Evolutionary conservation across 2,113 vertebrate species (phyloP).

Genomic region (Enhydra lutris): DNA sequence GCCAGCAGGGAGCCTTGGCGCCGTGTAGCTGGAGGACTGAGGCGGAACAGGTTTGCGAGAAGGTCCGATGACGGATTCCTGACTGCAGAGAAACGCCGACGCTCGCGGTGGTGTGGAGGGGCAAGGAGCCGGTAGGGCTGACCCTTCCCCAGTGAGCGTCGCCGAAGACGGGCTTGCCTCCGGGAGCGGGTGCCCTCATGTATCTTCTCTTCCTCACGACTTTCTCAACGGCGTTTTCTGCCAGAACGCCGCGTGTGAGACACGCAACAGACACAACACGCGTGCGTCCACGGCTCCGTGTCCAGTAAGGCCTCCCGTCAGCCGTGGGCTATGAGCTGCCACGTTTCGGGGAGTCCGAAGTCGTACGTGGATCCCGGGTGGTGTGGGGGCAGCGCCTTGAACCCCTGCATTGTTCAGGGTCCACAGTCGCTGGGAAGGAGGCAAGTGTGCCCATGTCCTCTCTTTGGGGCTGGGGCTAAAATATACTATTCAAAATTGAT

Average conservation of each 20-base stretch:
- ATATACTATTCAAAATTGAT: not conserved
- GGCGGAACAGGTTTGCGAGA: not conserved
- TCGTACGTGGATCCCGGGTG: not conserved
- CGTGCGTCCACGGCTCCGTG: accelerated
- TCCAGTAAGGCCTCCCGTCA: not conserved
- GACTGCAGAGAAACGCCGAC: not conserved
- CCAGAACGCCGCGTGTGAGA: not conserved
- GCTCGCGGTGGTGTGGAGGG: not conserved
- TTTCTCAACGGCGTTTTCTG: not conserved
- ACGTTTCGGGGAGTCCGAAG: not conserved
- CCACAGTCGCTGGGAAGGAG: not conserved
- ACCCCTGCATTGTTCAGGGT: not conserved
- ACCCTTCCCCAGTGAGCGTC: no score
- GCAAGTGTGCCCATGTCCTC: not conserved
- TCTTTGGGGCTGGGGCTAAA: not conserved
- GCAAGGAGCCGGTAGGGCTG: no score
- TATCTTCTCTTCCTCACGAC: not conserved
- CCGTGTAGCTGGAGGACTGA: no score
- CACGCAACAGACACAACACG: accelerated
- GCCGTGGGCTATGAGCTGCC: not conserved
- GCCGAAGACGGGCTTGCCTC: not conserved
- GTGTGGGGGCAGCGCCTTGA: not conserved
- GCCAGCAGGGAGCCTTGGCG: not conserved
- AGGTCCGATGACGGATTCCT: not conserved
- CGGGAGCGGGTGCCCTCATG: not conserved